These are phyloP conservation scores for Sarotherodon lohbergeri DNA, from an alignment of 2,113 vertebrate genomes.

Conservation along the genomic window DNA sequence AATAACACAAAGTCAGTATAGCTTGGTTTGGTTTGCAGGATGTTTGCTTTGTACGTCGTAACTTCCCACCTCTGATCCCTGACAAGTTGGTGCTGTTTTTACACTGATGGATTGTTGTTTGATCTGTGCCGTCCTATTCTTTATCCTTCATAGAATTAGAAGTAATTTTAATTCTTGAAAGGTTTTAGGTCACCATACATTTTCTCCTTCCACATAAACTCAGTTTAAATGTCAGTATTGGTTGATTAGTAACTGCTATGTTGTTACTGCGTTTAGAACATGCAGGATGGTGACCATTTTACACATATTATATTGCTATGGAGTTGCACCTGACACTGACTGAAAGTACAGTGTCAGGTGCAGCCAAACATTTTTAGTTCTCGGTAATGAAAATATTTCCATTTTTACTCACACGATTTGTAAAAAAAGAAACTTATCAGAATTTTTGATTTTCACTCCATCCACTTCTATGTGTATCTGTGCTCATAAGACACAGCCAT, in stretches of 20 bases:
- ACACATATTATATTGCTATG: neutral
- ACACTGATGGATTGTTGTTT: neutral
- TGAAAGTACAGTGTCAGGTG: neutral
- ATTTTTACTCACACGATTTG: neutral
- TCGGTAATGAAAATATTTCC: neutral
- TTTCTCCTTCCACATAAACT: neutral
- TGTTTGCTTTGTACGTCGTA: neutral
- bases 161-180: neutral
- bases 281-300: neutral
- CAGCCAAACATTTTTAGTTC: neutral
- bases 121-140: neutral
- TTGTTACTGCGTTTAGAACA: neutral
- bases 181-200: neutral
- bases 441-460: neutral
- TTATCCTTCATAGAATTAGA: neutral
- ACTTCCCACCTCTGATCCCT: neutral
- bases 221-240: neutral
- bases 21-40: neutral
- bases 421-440: accelerated
- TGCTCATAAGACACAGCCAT: neutral
- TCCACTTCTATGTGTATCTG: neutral
- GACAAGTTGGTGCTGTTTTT: neutral
- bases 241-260: neutral
- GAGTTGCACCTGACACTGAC: neutral
- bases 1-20: neutral